Evolutionary conservation across 2,113 vertebrate species (phyloP).

Genomic region (Epinephelus lanceolatus): DNA sequence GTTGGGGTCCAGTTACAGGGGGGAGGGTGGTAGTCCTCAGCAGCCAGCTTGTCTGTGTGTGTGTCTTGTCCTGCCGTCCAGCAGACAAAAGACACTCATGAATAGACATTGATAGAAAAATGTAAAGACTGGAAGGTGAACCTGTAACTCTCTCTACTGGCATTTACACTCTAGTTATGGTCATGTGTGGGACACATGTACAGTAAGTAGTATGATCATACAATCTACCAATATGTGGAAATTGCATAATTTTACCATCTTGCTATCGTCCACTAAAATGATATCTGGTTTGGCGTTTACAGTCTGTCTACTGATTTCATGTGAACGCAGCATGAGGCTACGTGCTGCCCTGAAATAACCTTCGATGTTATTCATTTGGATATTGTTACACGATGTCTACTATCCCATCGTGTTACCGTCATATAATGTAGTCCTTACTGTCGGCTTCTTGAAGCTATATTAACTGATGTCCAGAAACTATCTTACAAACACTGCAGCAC

Average conservation of each 20-base stretch:
- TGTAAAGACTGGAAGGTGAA: background rate
- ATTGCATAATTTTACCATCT: background rate
- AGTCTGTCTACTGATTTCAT: too few species aligned
- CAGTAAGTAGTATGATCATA: background rate
- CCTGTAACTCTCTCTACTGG: background rate
- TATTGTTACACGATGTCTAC: too few species aligned
- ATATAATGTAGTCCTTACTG: too few species aligned
- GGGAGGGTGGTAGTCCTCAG: constrained; percentile 41
- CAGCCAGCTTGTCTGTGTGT: constrained; percentile 25
- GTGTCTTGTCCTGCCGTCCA: constrained; percentile 22
- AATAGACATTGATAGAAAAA: background rate
- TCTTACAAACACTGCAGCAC: too few species aligned
- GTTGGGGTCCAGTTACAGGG: constrained; percentile 72
- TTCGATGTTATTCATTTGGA: too few species aligned
- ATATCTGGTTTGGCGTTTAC: too few species aligned
- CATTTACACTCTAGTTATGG: background rate
- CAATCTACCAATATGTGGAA: background rate
- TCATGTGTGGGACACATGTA: background rate
- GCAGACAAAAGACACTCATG: background rate
- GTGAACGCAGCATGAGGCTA: too few species aligned
- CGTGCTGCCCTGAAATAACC: too few species aligned
- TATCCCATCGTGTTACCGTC: too few species aligned
- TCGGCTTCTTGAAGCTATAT: too few species aligned
- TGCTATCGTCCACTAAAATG: too few species aligned
- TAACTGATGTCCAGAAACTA: too few species aligned